These are phyloP conservation scores for Centropus unirufus DNA, from an alignment of 2,113 vertebrate genomes.

Conservation along the genomic window DNA sequence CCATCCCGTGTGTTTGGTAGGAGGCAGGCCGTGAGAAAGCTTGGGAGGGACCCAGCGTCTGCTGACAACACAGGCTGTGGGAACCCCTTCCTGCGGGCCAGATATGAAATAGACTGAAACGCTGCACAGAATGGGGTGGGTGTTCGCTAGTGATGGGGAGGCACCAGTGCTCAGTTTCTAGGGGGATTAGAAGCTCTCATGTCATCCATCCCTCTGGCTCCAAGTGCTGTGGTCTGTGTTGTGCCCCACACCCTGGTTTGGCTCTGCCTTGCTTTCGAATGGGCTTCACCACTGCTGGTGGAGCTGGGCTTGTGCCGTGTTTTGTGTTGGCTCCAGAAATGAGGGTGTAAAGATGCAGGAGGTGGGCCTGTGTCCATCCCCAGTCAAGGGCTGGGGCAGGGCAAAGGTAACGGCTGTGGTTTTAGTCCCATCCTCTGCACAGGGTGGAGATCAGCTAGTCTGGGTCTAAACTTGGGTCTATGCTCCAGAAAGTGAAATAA, in stretches of 20 bases:
- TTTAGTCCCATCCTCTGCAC: not conserved
- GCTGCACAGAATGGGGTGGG: not conserved
- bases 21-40: not conserved
- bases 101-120: not conserved
- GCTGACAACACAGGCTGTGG: not conserved
- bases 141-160: not conserved
- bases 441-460: not conserved
- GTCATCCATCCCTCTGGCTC: not conserved
- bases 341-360: not conserved
- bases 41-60: not conserved
- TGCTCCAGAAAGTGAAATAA: not conserved
- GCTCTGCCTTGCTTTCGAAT: not conserved
- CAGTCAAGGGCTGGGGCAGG: not conserved
- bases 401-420: accelerated
- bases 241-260: accelerated
- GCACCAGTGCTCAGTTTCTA: not conserved
- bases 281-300: not conserved
- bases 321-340: not conserved
- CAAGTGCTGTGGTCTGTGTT: accelerated
- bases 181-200: not conserved
- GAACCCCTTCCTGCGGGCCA: not conserved
- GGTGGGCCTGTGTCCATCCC: not conserved
- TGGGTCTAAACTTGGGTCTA: not conserved
- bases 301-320: not conserved
- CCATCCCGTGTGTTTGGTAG: not conserved